These are phyloP conservation scores for Denticeps clupeoides DNA, from an alignment of 2,797 vertebrate species.

Conservation along the genomic window DNA sequence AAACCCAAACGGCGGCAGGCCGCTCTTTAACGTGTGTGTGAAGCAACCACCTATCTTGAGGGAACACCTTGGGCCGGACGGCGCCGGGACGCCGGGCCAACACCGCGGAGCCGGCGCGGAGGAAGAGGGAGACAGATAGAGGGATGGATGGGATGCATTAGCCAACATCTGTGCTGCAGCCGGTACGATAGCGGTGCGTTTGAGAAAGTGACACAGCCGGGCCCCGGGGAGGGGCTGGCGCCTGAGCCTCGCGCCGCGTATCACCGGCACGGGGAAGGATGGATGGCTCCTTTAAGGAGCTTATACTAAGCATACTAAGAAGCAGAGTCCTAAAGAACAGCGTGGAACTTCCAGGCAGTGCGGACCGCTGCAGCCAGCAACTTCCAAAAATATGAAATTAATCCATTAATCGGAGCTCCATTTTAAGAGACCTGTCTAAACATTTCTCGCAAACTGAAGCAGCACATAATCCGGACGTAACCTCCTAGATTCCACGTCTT, in stretches of 20 bases:
- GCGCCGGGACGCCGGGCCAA: conserved; percentile 7
- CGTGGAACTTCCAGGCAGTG: conserved; percentile 22
- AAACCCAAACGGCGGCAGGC: background rate
- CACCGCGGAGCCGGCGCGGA: background rate
- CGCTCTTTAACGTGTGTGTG: background rate
- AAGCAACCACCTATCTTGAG: conserved; percentile 20
- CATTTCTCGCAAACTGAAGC: too few species aligned
- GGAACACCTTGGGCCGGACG: conserved; percentile 24
- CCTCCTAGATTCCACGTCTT: too few species aligned
- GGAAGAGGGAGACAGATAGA: conserved; percentile 10
- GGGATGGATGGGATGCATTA: background rate
- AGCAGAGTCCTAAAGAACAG: conserved; percentile 15
- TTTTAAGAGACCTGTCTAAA: conserved; percentile 20
- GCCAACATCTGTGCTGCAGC: too few species aligned
- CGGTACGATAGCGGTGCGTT: background rate
- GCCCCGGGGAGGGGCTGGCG: conserved; percentile 8
- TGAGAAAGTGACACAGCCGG: conserved; percentile 14
- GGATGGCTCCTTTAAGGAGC: conserved; percentile 32
- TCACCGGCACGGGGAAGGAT: conserved; percentile 18
- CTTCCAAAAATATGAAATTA: conserved; percentile 30
- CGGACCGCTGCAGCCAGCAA: conserved; percentile 29
- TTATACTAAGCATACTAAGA: conserved; percentile 35
- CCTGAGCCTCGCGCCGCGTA: conserved; percentile 24
- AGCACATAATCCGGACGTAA: too few species aligned
- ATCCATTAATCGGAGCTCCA: conserved; percentile 25